Evolutionary conservation across 2,797 vertebrate species (phyloP).

Genomic region (Malurus leucopterus): DNA sequence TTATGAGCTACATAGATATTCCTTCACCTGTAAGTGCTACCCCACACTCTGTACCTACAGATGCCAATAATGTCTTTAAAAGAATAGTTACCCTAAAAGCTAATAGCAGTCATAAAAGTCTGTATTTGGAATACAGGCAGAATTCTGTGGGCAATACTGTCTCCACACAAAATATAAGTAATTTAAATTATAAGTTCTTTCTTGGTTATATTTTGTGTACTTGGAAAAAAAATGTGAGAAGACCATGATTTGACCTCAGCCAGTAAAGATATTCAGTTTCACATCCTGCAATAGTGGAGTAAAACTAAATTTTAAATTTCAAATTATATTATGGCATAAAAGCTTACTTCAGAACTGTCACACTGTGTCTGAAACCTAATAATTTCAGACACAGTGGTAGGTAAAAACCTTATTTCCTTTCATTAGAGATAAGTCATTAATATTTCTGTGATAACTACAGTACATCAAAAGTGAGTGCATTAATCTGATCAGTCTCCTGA

Average conservation of each 20-base stretch:
- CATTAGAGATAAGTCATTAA: slow-evolving; percentile 49
- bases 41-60: background rate
- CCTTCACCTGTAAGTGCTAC: background rate
- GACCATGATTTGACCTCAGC: background rate
- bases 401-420: slow-evolving; percentile 54
- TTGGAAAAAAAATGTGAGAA: background rate
- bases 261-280: background rate
- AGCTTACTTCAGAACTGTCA: slow-evolving; percentile 28
- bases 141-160: background rate
- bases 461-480: slow-evolving; percentile 27
- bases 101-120: background rate
- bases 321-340: slow-evolving; percentile 17
- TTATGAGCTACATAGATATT: background rate
- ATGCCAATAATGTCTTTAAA: background rate
- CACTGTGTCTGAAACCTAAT: slow-evolving; percentile 47
- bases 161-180: background rate
- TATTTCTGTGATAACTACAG: slow-evolving; percentile 50
- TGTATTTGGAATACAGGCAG: background rate
- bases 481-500: slow-evolving; percentile 34
- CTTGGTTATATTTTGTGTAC: background rate
- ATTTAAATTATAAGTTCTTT: background rate
- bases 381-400: slow-evolving; percentile 54
- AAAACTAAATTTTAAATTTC: slow-evolving; percentile 19
- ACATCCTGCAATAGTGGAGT: background rate
- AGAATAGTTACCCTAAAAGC: background rate